Evolutionary conservation across 2,797 vertebrate genomes (phyloP), one percentile per base, ranked within the genome.

Genomic region (Knipowitschia caucasica): DNA sequence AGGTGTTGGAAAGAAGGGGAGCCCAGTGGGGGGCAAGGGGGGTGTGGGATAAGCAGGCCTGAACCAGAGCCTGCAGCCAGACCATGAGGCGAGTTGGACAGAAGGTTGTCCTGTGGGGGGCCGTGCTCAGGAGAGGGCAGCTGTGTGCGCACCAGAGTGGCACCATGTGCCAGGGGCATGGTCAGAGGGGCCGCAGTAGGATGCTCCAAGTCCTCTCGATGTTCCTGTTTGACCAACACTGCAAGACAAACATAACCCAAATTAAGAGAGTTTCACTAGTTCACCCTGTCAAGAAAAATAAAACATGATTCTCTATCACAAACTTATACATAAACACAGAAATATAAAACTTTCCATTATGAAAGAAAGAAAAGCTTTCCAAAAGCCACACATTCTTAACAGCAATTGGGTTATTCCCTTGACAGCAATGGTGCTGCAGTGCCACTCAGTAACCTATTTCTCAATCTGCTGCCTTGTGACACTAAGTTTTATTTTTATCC

Each of bases 171-270:
- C 71, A 89, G 78, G 60, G 92, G 88, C 79, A 91, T 84, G 59
- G 90, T 79, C 83, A 95, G 77, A 59, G 93, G 83, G 5, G 92
- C 85, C 71, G 91, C 81, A 1, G 90, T 69, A 71, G 93, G 68
- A 69, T 92, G 85, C 78, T 98, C 95, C 85, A 93, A 80, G 45
- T 99, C 95, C 4, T 99, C 94, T 87, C 92, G 89, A 77, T 92
- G 92, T 86, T 98, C 96, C 86, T 95, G 93, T 77, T 98, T 99
- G 82, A 98, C 92, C 88, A 94, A 76, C 71, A 97, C 96, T 99
- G 59, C 43, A 84, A 61, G 51, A 47, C 17, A 46, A 45, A 7
- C 43, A 29, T 15, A 18, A 46, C 12, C 2, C 5, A 18, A 5
- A 29, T 12, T 1, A 31, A 27, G 21, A 5, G 44, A 53, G 17